phyloP scores from a whole-genome alignment of 2,888 invertebrate species.

The Trissonchulus latispiculum region DNA sequence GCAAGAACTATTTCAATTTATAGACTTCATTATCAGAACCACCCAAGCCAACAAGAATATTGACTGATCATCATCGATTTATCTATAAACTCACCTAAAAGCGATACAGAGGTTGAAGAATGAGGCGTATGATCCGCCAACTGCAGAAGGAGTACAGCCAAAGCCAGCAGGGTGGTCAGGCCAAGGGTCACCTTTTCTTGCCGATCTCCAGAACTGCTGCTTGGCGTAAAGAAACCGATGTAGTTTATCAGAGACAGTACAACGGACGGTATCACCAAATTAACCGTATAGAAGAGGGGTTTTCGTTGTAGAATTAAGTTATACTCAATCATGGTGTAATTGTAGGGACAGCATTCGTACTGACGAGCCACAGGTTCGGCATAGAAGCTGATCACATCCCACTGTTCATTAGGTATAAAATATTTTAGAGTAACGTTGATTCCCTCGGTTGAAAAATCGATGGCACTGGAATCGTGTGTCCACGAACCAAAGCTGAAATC shows the following conservation, averaged over 20 bases:
- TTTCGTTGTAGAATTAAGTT: slow-evolving; percentile 61
- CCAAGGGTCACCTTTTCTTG: slow-evolving; percentile 72
- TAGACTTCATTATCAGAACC: not conserved
- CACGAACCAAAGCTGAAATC: slow-evolving; percentile 67
- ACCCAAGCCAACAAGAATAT: not conserved
- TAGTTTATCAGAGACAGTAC: not conserved
- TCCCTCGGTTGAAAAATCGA: slow-evolving; percentile 48
- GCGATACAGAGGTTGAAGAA: not conserved
- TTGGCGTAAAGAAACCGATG: slow-evolving; percentile 8
- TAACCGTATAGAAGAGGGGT: slow-evolving; percentile 72
- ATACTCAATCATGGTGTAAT: slow-evolving; percentile 70
- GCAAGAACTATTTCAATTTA: not conserved
- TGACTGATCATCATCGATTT: not conserved
- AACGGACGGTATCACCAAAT: slow-evolving; percentile 59
- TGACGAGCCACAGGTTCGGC: slow-evolving; percentile 51
- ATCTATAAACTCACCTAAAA: not conserved
- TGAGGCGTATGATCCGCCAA: slow-evolving; percentile 66
- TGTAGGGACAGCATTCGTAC: slow-evolving; percentile 65
- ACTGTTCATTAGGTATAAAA: not conserved
- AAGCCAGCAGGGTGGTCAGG: slow-evolving; percentile 66
- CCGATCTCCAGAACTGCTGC: not conserved
- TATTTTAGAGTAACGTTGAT: not conserved
- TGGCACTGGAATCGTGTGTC: slow-evolving; percentile 63
- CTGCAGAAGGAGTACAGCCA: slow-evolving; percentile 74
- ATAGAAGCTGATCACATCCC: not conserved